Percentiles rank a stretch among this genome's conserved stretches.
These are phyloP conservation scores for Aplysia californica DNA, from an alignment of 1,140 invertebrate genomes.

Conservation along the genomic window DNA sequence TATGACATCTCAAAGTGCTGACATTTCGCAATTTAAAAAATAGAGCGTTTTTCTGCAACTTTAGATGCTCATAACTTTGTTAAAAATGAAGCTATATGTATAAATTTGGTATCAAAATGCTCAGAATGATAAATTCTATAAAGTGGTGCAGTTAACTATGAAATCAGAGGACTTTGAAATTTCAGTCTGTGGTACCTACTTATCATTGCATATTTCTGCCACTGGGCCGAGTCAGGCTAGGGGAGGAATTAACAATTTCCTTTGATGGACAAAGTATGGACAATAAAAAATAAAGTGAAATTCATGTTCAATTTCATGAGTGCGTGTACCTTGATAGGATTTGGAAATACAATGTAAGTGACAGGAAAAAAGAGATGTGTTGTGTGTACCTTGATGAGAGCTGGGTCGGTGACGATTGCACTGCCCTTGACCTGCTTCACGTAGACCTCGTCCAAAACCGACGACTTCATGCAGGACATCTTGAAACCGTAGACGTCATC, in stretches of 20 bases:
- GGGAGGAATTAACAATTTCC: not conserved
- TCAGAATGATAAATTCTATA: no score
- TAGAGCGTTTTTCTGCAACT: no score
- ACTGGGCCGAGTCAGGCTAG: no score
- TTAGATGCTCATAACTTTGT: no score
- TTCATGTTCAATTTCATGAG: not conserved
- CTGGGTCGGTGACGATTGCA: slow-evolving; percentile 49
- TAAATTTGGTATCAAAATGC: no score
- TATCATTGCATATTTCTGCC: no score
- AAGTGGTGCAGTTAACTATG: no score
- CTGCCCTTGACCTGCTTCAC: slow-evolving; percentile 54
- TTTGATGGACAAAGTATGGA: not conserved
- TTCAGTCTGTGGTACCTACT: no score
- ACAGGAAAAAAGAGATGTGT: not conserved
- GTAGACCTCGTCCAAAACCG: slow-evolving; percentile 56
- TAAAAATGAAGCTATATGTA: no score
- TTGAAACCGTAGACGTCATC: slow-evolving; percentile 67
- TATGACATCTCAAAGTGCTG: no score
- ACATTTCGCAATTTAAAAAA: no score
- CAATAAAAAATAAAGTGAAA: not conserved
- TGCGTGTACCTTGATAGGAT: not conserved
- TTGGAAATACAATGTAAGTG: not conserved
- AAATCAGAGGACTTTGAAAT: no score
- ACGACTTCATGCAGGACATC: slow-evolving; percentile 65
- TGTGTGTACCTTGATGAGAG: slow-evolving; percentile 56